phyloP scores from a whole-genome alignment of 1,140 invertebrate species.

The Micrasema longulum region DNA sequence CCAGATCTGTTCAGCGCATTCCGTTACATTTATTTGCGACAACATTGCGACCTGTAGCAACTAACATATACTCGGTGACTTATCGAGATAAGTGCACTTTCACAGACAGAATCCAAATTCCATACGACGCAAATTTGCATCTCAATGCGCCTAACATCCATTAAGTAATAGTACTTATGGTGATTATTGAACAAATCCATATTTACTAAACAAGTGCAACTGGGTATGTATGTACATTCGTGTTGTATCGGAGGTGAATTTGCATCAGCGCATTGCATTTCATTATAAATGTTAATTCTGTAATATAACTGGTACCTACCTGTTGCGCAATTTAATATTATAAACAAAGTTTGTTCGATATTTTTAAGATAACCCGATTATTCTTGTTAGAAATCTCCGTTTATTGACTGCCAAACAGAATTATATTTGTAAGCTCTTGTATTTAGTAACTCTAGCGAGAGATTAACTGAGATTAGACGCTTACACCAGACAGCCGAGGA shows the following conservation, averaged over 20 bases:
- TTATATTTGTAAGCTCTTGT: too few species aligned
- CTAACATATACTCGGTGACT: neutral
- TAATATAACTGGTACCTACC: constrained; percentile 1
- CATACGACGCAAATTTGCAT: too few species aligned
- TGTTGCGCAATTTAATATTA: neutral
- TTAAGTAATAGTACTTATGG: too few species aligned
- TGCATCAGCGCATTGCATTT: constrained; percentile 18
- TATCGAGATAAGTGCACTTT: neutral
- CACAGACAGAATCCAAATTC: neutral
- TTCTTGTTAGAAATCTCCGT: neutral
- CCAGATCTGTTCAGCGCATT: constrained; percentile 5
- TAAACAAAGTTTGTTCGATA: constrained; percentile 4
- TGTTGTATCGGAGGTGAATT: constrained; percentile 7
- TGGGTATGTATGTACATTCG: neutral
- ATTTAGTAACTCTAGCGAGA: too few species aligned
- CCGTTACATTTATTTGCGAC: constrained; percentile 25
- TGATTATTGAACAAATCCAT: neutral
- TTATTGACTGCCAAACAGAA: too few species aligned
- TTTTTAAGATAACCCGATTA: constrained; percentile 16
- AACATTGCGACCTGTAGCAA: neutral
- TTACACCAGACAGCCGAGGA: too few species aligned
- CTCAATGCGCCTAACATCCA: too few species aligned
- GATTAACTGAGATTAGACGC: too few species aligned
- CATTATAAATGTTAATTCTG: constrained; percentile 24
- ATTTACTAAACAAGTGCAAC: constrained; percentile 15